Percentiles rank a stretch among this genome's conserved stretches.
Conservation (phyloP, 2,888 invertebrate genomes). For the Lacanobia oleracea region DNA sequence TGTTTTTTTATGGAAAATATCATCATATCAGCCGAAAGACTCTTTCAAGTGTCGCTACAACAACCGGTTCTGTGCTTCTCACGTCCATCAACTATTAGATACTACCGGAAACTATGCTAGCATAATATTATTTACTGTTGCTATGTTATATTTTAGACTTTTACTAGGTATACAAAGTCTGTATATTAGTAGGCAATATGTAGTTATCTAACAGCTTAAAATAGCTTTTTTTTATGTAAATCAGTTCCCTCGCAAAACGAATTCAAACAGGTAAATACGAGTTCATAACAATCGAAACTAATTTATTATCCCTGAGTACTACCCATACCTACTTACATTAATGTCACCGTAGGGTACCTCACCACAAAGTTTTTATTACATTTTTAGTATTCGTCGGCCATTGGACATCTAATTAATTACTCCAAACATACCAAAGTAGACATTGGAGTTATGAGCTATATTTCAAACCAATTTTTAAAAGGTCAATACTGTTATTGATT, state of each 20-base stretch:
- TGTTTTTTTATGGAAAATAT: too few relatives aligned
- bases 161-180: too few relatives aligned
- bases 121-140: too few relatives aligned
- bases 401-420: slow-evolving; percentile 44
- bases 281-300: background rate
- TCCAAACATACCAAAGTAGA: slow-evolving; percentile 4
- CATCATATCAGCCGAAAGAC: too few relatives aligned
- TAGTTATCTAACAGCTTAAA: background rate
- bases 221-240: background rate
- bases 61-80: too few relatives aligned
- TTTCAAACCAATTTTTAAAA: slow-evolving; percentile 41
- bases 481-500: slow-evolving; percentile 52
- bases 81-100: too few relatives aligned
- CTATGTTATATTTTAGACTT: too few relatives aligned
- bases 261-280: background rate
- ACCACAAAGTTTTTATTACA: slow-evolving; percentile 21
- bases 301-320: slow-evolving; percentile 8
- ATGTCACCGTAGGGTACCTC: slow-evolving; percentile 13
- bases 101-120: too few relatives aligned
- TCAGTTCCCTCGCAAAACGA: background rate
- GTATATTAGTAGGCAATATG: too few relatives aligned
- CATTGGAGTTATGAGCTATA: slow-evolving; percentile 14
- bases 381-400: slow-evolving; percentile 2
- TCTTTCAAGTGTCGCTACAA: too few relatives aligned
- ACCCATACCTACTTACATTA: slow-evolving; percentile 5